Evolutionary conservation across 2,888 invertebrate species (phyloP).

Genomic region (Macrophya annulata): DNA sequence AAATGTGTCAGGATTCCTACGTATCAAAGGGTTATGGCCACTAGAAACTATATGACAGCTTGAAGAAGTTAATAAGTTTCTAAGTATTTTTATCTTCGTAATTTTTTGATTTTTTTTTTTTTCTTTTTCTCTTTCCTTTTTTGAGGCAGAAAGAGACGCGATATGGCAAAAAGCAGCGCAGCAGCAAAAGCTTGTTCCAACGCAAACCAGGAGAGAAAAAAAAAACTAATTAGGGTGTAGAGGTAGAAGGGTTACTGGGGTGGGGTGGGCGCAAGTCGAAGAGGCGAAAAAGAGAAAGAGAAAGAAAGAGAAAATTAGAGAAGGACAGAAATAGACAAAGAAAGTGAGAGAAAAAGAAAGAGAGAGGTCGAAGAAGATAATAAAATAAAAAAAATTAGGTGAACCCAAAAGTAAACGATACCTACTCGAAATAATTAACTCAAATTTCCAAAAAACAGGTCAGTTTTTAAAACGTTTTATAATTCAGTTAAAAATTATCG

Average conservation of each 20-base stretch:
- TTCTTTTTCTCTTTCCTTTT: not conserved
- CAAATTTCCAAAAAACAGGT: not conserved
- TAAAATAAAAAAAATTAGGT: not conserved
- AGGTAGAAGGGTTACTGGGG: slow-evolving; percentile 34
- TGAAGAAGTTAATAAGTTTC: not conserved
- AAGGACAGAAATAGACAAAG: not conserved
- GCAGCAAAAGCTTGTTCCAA: slow-evolving; percentile 77
- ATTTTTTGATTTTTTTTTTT: not conserved
- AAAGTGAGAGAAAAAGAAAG: not conserved
- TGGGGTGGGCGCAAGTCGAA: not conserved
- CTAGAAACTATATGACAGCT: slow-evolving; percentile 6
- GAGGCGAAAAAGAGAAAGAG: slow-evolving; percentile 46
- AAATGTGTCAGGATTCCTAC: slow-evolving; percentile 24
- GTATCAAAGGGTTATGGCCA: not conserved
- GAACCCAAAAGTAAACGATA: not conserved
- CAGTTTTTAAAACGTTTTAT: not conserved
- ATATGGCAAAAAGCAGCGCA: slow-evolving; percentile 79
- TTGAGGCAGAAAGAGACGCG: slow-evolving; percentile 59
- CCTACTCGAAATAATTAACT: not conserved
- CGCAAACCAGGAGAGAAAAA: slow-evolving; percentile 75
- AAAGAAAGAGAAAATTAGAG: slow-evolving; percentile 10
- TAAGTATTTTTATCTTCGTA: not conserved
- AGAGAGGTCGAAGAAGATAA: not conserved
- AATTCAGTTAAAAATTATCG: not conserved
- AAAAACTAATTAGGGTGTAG: slow-evolving; percentile 60